Evolutionary conservation across 2,113 vertebrate genomes (phyloP).

Genomic region (Vombatus ursinus): DNA sequence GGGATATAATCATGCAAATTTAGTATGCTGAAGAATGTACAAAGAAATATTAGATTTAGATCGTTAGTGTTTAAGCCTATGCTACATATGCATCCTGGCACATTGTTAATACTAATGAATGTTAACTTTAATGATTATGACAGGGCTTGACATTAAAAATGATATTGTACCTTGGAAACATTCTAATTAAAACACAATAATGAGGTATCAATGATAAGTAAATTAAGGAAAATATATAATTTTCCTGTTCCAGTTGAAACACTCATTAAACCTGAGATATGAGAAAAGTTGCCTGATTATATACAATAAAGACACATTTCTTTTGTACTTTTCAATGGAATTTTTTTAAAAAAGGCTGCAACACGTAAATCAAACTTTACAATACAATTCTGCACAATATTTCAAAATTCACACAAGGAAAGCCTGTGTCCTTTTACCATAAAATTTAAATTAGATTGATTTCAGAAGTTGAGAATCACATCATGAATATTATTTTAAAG

Average conservation of each 20-base stretch:
- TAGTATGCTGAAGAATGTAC: constrained; percentile 23
- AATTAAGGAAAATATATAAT: constrained; percentile 10
- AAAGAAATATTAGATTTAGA: neutral
- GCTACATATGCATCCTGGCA: neutral
- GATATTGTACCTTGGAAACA: neutral
- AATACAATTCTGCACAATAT: neutral
- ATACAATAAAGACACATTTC: constrained; percentile 19
- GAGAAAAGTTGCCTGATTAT: neutral
- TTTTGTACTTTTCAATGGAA: constrained; percentile 44
- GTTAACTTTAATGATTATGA: constrained; percentile 19
- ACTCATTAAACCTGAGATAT: constrained; percentile 30
- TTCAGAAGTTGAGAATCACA: neutral
- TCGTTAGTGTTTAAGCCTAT: neutral
- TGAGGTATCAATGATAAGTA: constrained; percentile 35
- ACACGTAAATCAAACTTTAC: neutral
- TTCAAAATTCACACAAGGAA: neutral
- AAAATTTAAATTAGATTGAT: constrained; percentile 43
- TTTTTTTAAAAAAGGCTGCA: neutral
- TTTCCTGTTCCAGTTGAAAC: constrained; percentile 26
- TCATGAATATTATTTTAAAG: constrained; percentile 11
- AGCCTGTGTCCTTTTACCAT: neutral
- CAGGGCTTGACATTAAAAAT: constrained; percentile 18
- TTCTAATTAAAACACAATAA: constrained; percentile 8
- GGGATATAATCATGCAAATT: constrained; percentile 12
- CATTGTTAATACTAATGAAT: constrained; percentile 1